Percentiles rank a stretch among this genome's conserved stretches.
Evolutionary conservation across 2,797 vertebrate genomes (phyloP).

Genomic region (Cygnus olor): DNA sequence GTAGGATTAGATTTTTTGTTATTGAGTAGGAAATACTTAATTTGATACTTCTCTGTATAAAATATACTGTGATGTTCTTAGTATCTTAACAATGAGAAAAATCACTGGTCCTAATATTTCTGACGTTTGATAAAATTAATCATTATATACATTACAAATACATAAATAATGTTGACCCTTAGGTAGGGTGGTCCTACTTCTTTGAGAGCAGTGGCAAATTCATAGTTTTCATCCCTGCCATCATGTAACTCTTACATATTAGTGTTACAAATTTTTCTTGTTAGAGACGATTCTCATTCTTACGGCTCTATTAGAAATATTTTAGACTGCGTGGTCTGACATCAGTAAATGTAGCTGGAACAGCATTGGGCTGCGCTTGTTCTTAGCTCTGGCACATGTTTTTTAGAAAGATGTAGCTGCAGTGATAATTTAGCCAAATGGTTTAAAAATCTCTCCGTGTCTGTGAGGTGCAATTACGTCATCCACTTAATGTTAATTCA

Average conservation of each 20-base stretch:
- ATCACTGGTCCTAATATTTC: not conserved
- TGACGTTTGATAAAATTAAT: not conserved
- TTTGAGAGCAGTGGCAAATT: not conserved
- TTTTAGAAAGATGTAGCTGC: not conserved
- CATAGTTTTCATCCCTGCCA: not conserved
- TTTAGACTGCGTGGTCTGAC: not conserved
- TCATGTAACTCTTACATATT: not conserved
- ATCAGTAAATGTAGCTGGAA: not conserved
- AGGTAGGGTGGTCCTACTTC: not conserved
- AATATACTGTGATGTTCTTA: not conserved
- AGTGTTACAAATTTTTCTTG: not conserved
- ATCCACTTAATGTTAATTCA: not conserved
- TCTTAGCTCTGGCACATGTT: not conserved
- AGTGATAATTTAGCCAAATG: not conserved
- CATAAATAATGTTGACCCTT: not conserved
- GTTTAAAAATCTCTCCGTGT: not conserved
- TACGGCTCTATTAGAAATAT: fast-evolving
- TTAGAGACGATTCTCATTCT: not conserved
- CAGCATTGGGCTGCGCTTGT: not conserved
- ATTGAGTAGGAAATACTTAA: not conserved
- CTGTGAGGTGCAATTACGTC: not conserved
- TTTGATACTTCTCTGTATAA: not conserved
- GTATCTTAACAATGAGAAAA: not conserved
- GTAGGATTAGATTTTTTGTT: not conserved
- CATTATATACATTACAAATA: not conserved